Conservation (phyloP, 2,797 vertebrate genomes). For the Myotis vivesi region DNA sequence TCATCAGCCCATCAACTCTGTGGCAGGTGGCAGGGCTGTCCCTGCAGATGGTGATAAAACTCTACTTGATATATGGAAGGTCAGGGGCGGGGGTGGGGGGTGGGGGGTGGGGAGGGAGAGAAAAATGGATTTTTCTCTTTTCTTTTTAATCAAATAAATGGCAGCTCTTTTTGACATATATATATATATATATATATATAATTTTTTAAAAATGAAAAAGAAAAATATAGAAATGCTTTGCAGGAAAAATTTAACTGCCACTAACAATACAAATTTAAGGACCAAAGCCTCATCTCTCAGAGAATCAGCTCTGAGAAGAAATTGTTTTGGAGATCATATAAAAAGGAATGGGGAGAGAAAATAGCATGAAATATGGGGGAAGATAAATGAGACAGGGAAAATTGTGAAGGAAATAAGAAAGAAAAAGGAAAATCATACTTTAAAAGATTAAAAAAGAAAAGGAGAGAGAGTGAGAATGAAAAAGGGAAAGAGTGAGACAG, state of each 20-base stretch:
- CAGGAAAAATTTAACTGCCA: not conserved
- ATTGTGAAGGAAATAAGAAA: not conserved
- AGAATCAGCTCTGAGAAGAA: not conserved
- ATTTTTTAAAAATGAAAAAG: not conserved
- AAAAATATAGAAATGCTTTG: not conserved
- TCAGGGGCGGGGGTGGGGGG: not conserved
- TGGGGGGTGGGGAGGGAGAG: not conserved
- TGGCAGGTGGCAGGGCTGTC: not conserved
- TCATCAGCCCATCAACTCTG: not conserved
- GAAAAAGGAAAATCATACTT: not conserved
- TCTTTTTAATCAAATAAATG: not conserved
- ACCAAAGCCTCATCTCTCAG: not conserved
- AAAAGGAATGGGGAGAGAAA: not conserved
- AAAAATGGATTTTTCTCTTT: not conserved
- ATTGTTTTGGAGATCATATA: not conserved
- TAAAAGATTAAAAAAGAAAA: not conserved
- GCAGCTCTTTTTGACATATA: not conserved
- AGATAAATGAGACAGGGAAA: not conserved
- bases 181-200: not conserved
- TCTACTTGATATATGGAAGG: not conserved
- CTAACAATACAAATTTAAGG: not conserved
- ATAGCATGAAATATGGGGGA: no score
- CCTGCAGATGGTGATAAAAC: not conserved
- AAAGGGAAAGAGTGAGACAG: no score
- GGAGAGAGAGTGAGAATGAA: not conserved